A percentile compares a stretch with the other conserved stretches of the same genome.
phyloP scores from a whole-genome alignment of 2,113 vertebrate genomes.

The Tupaia tana region DNA sequence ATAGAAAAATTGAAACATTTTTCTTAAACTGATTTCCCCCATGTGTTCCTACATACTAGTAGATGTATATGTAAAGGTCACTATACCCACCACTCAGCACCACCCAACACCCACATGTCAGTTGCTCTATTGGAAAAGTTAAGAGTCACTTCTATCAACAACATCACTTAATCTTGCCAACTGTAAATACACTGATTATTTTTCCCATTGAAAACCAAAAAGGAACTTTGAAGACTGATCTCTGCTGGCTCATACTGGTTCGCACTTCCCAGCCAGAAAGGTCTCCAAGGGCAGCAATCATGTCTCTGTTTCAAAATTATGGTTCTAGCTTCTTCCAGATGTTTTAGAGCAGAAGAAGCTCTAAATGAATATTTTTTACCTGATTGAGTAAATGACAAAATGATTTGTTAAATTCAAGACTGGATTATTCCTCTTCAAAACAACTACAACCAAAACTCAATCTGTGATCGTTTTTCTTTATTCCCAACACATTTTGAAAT shows the following conservation, averaged over 20 bases:
- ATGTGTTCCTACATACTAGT: neutral
- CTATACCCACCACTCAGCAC: no score
- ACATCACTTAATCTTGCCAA: neutral
- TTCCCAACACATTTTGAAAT: neutral
- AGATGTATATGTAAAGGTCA: rapidly evolving
- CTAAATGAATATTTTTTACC: neutral
- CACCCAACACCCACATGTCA: neutral
- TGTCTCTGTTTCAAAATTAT: neutral
- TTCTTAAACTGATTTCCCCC: neutral
- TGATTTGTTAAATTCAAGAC: neutral
- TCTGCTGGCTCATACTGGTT: neutral
- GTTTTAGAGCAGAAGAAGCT: neutral
- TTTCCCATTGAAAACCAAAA: neutral
- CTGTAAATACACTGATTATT: neutral
- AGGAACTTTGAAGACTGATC: neutral
- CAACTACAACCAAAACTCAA: neutral
- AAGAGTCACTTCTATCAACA: neutral
- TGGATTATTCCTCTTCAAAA: neutral
- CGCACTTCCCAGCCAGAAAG: neutral
- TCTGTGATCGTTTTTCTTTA: neutral
- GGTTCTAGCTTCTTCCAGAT: neutral
- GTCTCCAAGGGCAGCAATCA: neutral
- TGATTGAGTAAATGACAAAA: neutral
- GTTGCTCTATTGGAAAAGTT: neutral
- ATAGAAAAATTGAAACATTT: neutral